Conservation (phyloP, 1,140 invertebrate genomes). For the Asbolus verrucosus region DNA sequence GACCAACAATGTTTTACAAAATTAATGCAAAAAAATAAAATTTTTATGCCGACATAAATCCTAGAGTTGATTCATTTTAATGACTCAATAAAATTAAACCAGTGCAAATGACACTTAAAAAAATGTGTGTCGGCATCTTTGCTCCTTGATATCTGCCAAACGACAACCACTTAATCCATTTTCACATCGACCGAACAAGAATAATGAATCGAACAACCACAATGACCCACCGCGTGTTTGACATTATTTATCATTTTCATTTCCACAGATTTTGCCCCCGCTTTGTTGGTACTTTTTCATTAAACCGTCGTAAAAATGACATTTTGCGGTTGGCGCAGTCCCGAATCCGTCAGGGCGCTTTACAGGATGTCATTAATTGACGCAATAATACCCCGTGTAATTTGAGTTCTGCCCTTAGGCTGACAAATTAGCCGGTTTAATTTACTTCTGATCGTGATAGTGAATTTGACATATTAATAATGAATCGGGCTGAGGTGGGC, state of each 20-base stretch:
- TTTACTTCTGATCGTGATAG: conserved; percentile 61
- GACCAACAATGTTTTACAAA: conserved; percentile 5
- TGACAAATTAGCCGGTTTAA: conserved; percentile 60
- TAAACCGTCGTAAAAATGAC: conserved; percentile 13
- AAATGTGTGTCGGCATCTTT: conserved; percentile 11
- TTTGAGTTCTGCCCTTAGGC: conserved; percentile 54
- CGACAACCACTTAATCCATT: background rate
- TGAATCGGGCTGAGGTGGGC: conserved; percentile 43
- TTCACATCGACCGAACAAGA: too few relatives aligned
- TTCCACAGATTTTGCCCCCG: conserved; percentile 10
- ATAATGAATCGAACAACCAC: too few relatives aligned
- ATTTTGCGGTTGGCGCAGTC: conserved; percentile 13
- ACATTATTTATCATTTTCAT: conserved; percentile 27
- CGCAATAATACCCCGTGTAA: conserved; percentile 47
- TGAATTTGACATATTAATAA: conserved; percentile 43
- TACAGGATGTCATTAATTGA: conserved; percentile 29
- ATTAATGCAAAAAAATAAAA: conserved; percentile 3
- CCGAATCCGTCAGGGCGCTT: conserved; percentile 23
- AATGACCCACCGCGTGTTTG: too few relatives aligned
- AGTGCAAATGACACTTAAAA: conserved; percentile 23
- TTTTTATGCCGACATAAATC: conserved; percentile 27
- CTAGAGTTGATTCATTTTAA: conserved; percentile 4
- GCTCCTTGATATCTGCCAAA: background rate
- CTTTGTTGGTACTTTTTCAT: conserved; percentile 9
- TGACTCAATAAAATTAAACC: conserved; percentile 19